Evolutionary conservation across 2,113 vertebrate genomes (phyloP).

Genomic region (Steatornis caripensis): DNA sequence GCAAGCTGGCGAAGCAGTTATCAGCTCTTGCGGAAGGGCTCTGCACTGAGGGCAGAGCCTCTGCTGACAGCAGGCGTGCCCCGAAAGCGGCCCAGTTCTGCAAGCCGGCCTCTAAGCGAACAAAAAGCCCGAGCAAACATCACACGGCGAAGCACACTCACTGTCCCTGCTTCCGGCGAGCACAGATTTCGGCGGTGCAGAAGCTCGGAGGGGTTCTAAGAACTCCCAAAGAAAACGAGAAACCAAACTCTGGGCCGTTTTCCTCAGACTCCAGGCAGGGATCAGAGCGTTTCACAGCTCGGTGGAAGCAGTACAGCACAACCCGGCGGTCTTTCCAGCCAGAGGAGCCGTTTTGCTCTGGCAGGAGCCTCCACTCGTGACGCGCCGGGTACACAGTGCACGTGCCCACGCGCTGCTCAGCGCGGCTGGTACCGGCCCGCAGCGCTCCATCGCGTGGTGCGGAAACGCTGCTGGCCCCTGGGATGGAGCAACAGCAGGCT

Average conservation of each 20-base stretch:
- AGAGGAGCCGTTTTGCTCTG: background rate
- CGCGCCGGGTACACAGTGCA: background rate
- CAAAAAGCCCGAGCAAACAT: background rate
- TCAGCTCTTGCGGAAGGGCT: background rate
- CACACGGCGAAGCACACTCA: accelerated
- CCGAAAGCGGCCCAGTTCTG: accelerated
- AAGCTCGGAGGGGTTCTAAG: background rate
- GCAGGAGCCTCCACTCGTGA: accelerated
- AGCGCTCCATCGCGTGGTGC: accelerated
- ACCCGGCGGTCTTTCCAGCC: background rate
- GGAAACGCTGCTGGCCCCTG: background rate
- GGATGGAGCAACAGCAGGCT: background rate
- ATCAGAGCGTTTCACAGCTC: background rate
- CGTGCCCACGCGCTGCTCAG: accelerated
- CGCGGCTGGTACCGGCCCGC: accelerated
- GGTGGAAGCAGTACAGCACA: background rate
- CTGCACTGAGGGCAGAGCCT: background rate
- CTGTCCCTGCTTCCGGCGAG: background rate
- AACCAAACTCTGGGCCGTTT: background rate
- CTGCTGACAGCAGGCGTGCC: accelerated
- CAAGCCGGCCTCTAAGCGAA: background rate
- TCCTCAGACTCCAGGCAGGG: background rate
- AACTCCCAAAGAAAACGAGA: background rate
- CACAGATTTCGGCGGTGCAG: background rate
- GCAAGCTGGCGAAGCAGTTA: background rate